Percentiles rank a stretch among this genome's conserved stretches.
These are phyloP conservation scores for Calcarius ornatus DNA, from an alignment of 2,113 vertebrate species.

Conservation along the genomic window DNA sequence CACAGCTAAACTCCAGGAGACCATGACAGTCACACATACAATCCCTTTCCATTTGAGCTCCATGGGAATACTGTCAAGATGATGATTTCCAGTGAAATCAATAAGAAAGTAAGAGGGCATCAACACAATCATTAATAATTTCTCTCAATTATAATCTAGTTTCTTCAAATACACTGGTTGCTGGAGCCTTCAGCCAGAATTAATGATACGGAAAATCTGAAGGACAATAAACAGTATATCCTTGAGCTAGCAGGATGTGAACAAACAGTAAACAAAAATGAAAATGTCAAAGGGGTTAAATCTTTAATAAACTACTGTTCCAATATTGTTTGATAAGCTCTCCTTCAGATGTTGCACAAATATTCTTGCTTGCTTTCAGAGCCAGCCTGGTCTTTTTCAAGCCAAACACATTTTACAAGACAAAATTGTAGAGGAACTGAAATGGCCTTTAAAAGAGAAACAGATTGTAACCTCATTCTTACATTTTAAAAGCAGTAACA, in stretches of 20 bases:
- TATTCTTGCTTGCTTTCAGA: background rate
- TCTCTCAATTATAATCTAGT: constrained; percentile 5
- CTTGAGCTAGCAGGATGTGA: background rate
- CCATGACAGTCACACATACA: background rate
- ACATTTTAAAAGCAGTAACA: background rate
- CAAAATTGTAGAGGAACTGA: background rate
- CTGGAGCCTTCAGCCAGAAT: constrained; percentile 17
- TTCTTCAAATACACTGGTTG: constrained; percentile 19
- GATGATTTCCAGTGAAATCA: constrained; percentile 17
- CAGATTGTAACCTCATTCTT: background rate
- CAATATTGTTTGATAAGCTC: background rate
- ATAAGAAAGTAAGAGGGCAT: constrained; percentile 1
- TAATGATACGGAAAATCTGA: constrained; percentile 24
- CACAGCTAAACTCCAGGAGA: background rate
- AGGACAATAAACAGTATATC: constrained; percentile 30
- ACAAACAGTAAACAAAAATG: constrained; percentile 32
- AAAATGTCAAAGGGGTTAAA: constrained; percentile 50
- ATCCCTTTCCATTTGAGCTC: background rate
- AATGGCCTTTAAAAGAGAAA: background rate
- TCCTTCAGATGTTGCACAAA: background rate
- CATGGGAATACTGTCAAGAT: background rate
- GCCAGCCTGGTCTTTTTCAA: background rate
- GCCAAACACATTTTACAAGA: background rate
- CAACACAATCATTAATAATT: constrained; percentile 45
- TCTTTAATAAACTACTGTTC: constrained; percentile 3